Base-by-base conservation (phyloP, 2,113 vertebrate genomes). In the Hiodon tergisus region DNA sequence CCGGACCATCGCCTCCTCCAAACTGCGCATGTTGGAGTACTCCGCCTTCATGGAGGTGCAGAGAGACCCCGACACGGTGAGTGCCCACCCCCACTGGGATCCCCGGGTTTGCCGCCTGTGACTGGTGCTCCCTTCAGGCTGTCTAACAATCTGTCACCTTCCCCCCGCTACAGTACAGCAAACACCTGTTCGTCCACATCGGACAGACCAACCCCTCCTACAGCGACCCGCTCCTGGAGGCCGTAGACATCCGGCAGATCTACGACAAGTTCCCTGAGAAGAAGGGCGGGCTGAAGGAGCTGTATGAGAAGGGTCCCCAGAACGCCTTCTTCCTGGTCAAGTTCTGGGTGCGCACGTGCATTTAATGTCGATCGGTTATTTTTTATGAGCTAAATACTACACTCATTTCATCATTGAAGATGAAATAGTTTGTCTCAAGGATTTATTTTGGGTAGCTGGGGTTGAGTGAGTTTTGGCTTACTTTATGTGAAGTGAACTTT, bases 181-280 rank as follows among this genome's bases (percentile, higher is more conserved):
- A 96, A 88, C 96, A 98, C 89, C 92, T 97, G 86, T 98, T 97
- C 11, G 95, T 98, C 80, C 96, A 97, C 88, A 97, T 98, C 54
- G 94, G 94, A 73, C 95, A 96, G 83, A 94, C 94, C 0, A 95
- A 95, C 86, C 94, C 96, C 3, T 93, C 93, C 31, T 96, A 95
- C 92, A 95, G 88, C 0, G 95, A 97, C 75, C 96, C 95, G 0
- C 90, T 96, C 31, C 86, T 98, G 89, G 95, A 98, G 86, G 95
- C 96, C 0, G 95, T 97, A 77, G 96, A 98, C 3, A 94, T 98
- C 76, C 93, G 96, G 76, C 96, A 98, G 92, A 98, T 98, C 89
- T 98, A 98, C 0, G 96, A 98, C 89, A 98, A 98, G 83, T 97
- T 98, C 79, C 95, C 96, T 0, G 95, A 98, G 90, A 98, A 96